A percentile compares a stretch with the other conserved stretches of the same genome.
Conservation (phyloP, 2,888 invertebrate genomes). For the Hirtodrosophila confusa region DNA sequence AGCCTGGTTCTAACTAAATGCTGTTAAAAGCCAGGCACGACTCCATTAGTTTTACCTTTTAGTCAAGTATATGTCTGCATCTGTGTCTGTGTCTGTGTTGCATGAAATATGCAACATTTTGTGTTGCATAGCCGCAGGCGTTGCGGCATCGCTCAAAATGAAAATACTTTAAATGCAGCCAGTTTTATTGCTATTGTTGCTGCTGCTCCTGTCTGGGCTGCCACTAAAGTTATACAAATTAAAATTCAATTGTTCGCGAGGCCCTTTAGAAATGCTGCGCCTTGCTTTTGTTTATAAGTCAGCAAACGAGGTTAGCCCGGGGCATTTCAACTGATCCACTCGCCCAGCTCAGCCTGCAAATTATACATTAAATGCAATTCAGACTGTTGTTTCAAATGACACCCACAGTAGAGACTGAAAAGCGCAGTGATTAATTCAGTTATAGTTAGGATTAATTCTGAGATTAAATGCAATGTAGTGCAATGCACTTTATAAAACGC, state of each 20-base stretch:
- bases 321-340: no score
- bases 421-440: no score
- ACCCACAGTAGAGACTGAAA: no score
- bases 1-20: slow-evolving; percentile 46
- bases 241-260: slow-evolving; percentile 64
- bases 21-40: slow-evolving; percentile 30
- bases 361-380: not conserved
- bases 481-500: no score
- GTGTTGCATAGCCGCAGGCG: slow-evolving; percentile 61
- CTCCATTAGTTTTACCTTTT: slow-evolving; percentile 36
- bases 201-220: slow-evolving; percentile 12
- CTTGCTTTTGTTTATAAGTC: slow-evolving; percentile 2
- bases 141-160: slow-evolving; percentile 44
- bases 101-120: slow-evolving; percentile 51
- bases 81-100: slow-evolving; percentile 6
- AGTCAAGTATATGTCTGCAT: slow-evolving; percentile 1
- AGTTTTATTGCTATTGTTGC: slow-evolving; percentile 24
- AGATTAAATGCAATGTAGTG: no score
- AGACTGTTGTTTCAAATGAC: no score
- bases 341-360: no score
- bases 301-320: slow-evolving; percentile 41
- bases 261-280: slow-evolving; percentile 27
- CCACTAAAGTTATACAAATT: slow-evolving; percentile 67
- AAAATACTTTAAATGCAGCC: slow-evolving; percentile 44
- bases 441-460: no score